Evolutionary conservation across 2,797 vertebrate genomes (phyloP), one percentile per base, ranked within the genome.

Genomic region (Bovichtus diacanthus): DNA sequence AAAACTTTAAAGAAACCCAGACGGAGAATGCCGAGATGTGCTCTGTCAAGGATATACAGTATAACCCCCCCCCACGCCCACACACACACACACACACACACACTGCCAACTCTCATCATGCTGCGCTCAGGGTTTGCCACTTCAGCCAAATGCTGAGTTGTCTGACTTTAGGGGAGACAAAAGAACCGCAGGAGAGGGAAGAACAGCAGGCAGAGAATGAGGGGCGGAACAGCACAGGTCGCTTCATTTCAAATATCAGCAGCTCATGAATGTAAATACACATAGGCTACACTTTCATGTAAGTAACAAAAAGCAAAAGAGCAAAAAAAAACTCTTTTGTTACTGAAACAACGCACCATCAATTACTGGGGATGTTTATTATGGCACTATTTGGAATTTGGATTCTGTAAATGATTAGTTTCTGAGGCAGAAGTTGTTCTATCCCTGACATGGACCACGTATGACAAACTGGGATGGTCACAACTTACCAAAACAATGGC

Each of bases 401-500:
- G 8, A 38, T 65, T 41, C 23, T 54, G 23, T 67, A 29, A 21
- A 54, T n/a, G 5, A 54, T 31, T 12, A 15, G n/a, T 69, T 38
- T n/a, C 25, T 25, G 41, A 38, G 56, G 18, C 46, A 68, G n/a
- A n/a, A n/a, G n/a, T 29, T 23, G 8, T 2, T 4, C 0, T 43
- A 2, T 34, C 2, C 18, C 2, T 39, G 75, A 31, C 29, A 34
- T 11, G 9, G 29, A n/a, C 50, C 8, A 23, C 19, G 19, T 21
- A 47, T 47, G 19, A n/a, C 34, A 47, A 23, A 3, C 5, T 63
- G n/a, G 25, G 62, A 31, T 43, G 18, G 39, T 50, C 34, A 65
- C 47, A 65, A 51, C 97, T 98, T 73, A 99, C 98, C 98, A 99
- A 90, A 93, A 98, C 98, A 76, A 99, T 89, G 43, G 98, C 97